phyloP scores from a whole-genome alignment of 2,113 vertebrate species.

The Solea solea region DNA sequence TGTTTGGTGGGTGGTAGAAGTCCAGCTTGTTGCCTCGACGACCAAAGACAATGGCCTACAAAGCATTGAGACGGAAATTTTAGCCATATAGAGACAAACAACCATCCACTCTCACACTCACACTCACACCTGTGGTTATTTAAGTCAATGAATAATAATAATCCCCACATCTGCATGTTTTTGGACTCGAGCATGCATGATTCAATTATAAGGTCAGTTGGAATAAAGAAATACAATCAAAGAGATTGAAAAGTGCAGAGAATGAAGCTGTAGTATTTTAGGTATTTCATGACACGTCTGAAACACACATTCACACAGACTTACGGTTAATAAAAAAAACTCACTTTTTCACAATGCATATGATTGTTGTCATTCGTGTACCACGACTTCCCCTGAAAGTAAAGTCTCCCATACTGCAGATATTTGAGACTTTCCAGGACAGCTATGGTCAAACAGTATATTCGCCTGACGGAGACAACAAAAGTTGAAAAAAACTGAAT shows the following conservation, averaged over 20 bases:
- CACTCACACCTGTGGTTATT: too few species aligned
- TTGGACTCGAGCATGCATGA: too few species aligned
- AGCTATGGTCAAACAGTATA: constrained; percentile 77
- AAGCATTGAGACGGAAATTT: background rate
- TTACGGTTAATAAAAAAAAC: background rate
- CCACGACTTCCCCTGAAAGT: constrained; percentile 77
- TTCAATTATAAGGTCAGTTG: too few species aligned
- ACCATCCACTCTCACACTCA: too few species aligned
- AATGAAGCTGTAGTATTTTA: too few species aligned
- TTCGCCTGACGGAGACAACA: constrained; percentile 53
- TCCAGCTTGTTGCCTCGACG: constrained; percentile 78
- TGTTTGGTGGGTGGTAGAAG: constrained; percentile 71
- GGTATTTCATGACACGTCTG: too few species aligned
- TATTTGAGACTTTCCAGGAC: constrained; percentile 77
- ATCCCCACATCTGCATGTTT: too few species aligned
- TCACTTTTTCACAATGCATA: constrained; percentile 77
- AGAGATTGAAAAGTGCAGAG: too few species aligned
- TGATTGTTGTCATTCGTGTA: constrained; percentile 72
- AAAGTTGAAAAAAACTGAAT: background rate
- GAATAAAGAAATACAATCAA: too few species aligned
- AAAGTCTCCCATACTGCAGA: constrained; percentile 76
- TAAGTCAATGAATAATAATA: too few species aligned
- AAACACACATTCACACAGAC: too few species aligned
- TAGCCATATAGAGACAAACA: too few species aligned
- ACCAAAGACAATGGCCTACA: constrained; percentile 77